Percentiles rank a stretch among this genome's conserved stretches.
Conservation (phyloP, 2,113 vertebrate species). For the Potamarius usumacintae region DNA sequence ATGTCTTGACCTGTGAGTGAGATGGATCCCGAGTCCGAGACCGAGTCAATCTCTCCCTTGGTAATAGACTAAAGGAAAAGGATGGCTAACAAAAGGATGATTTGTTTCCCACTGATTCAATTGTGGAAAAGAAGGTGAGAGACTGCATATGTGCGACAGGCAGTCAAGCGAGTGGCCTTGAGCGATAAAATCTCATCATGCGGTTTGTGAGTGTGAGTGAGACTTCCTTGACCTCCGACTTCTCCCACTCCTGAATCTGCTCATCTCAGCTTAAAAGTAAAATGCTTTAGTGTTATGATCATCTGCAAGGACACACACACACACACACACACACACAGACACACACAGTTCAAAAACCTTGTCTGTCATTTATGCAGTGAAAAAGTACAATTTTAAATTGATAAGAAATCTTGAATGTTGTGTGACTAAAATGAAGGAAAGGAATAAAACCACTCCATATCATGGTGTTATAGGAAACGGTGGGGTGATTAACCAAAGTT, state of each 20-base stretch:
- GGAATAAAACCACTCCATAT: background rate
- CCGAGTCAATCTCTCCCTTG: background rate
- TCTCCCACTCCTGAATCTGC: background rate
- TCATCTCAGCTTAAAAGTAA: conserved; percentile 20
- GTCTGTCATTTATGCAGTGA: background rate
- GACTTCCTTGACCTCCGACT: conserved; percentile 1
- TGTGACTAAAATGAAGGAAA: background rate
- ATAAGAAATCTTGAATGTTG: background rate
- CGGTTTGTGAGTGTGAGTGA: background rate
- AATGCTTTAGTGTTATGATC: background rate
- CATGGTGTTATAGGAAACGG: background rate
- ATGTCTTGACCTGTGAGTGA: background rate
- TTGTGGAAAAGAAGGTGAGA: background rate
- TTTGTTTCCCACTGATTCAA: background rate
- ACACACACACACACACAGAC: background rate
- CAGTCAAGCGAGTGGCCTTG: conserved; percentile 6
- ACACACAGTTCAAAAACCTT: background rate
- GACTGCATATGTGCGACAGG: background rate
- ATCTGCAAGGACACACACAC: background rate
- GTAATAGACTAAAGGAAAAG: background rate
- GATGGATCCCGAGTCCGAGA: too few species aligned
- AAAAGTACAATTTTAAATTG: background rate
- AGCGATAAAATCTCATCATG: conserved; percentile 17
- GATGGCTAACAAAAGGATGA: background rate
- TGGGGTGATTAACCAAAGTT: background rate